These are phyloP conservation scores for Enteromius viviparus DNA, from an alignment of 2,797 vertebrate species.

Conservation along the genomic window DNA sequence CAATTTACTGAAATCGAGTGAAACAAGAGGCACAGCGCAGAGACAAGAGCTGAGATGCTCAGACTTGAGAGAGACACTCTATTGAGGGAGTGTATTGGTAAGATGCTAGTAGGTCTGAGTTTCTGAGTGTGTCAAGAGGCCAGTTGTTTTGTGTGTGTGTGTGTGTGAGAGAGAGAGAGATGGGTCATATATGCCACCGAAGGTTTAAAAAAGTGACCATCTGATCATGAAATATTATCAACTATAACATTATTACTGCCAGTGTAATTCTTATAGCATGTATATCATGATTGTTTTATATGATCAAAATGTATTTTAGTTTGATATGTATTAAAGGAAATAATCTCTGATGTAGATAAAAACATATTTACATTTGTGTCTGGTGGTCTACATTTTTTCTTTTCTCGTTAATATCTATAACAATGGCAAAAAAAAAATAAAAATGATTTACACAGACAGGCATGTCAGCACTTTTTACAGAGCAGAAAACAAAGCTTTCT, in stretches of 20 bases:
- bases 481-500: neutral
- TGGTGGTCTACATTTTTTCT: neutral
- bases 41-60: conserved; percentile 9
- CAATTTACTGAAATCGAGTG: conserved; percentile 71
- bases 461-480: neutral
- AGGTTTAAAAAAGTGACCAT: neutral
- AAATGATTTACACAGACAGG: neutral
- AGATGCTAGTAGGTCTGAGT: neutral
- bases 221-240: neutral
- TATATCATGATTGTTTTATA: neutral
- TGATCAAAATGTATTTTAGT: neutral
- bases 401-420: neutral
- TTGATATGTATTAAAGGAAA: neutral
- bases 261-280: neutral
- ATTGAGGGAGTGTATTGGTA: neutral
- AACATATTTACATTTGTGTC: neutral
- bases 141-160: neutral
- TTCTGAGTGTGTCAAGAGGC: neutral
- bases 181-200: neutral
- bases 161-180: neutral
- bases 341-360: neutral
- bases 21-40: conserved; percentile 57
- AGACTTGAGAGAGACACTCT: conserved; percentile 16
- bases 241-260: neutral
- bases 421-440: neutral